Conservation (phyloP, 2,797 vertebrate genomes). For the Nannoperca australis region DNA sequence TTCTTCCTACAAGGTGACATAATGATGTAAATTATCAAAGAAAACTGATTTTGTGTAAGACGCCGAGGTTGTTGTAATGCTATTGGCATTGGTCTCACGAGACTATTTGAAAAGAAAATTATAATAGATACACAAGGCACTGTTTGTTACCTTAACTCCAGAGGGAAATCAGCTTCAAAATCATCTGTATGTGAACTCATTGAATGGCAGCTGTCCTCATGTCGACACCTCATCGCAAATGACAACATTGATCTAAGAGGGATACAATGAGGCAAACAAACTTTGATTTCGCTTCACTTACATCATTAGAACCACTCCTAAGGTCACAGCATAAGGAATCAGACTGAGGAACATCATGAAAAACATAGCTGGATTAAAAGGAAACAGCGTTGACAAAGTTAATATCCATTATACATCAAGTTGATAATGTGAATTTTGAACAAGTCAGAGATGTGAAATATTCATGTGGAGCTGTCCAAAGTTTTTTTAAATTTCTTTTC, state of each 20-base stretch:
- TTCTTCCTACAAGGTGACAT: constrained; percentile 80
- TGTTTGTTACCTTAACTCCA: constrained; percentile 78
- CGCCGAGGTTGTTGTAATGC: constrained; percentile 65
- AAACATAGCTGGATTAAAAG: constrained; percentile 75
- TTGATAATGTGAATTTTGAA: constrained; percentile 94
- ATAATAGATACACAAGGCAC: constrained; percentile 72
- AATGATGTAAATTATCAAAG: constrained; percentile 84
- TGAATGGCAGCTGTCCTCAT: constrained; percentile 82
- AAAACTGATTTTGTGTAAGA: constrained; percentile 74
- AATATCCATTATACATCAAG: constrained; percentile 93
- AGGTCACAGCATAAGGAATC: constrained; percentile 69
- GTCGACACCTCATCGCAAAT: constrained; percentile 67
- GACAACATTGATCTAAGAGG: constrained; percentile 70
- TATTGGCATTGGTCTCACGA: constrained; percentile 72
- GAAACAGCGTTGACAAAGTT: constrained; percentile 83
- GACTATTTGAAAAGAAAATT: constrained; percentile 76
- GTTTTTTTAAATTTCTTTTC: constrained; percentile 71
- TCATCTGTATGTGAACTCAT: constrained; percentile 61
- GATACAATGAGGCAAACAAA: constrained; percentile 72
- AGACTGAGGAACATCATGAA: constrained; percentile 67
- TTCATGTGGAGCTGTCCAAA: constrained; percentile 95
- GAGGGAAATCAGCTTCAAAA: constrained; percentile 77
- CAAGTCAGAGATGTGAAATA: constrained; percentile 97
- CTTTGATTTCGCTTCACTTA: constrained; percentile 79
- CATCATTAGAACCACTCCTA: constrained; percentile 74